Evolutionary conservation across 2,113 vertebrate species (phyloP), one percentile per base, ranked within the genome.

Genomic region (Triplophysa dalaica): DNA sequence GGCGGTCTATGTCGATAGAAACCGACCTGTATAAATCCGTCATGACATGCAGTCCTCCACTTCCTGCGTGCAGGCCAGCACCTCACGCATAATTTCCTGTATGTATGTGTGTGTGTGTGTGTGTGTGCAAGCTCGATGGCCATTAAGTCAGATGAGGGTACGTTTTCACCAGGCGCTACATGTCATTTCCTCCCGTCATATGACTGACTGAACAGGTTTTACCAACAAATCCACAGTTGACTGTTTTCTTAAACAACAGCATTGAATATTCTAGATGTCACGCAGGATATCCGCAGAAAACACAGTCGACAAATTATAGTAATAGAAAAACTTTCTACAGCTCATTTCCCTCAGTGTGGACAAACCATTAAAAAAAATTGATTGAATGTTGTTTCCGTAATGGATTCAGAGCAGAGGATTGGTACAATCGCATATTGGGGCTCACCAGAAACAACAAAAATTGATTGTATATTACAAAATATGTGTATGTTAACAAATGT

Each of bases 31-130:
- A 45, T 63, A 62, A 75, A 75, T 80, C 61, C 8, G 2, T 65
- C 54, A 64, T 72, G 69, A 56, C 78, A 80, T 64, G 43, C 78
- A 58, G 52, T 38, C 38, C 69, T 54, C 26, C 69, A 74, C 78
- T 80, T 74, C 78, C 69, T 80, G 78, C 38, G 61, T 70, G 69
- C 41, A 80, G 17, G 58, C 8, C 43, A 19, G 11, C 29, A 63
- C 61, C 29, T 82, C 86, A 88, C 86, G 87, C 86, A 88, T 92
- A 88, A 90, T 91, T 92, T 91, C 88, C 87, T 65, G 38, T 75
- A 56, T 38, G 3, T 38, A 3, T 7, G 76, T 74, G 89, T 78
- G 85, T 83, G 87, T 33, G 29, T 33, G 29, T 50, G 65, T 78
- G 79, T 74, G 89, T 78, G 85, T 83, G 87, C 75, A 73, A 83